phyloP scores from a whole-genome alignment of 2,113 vertebrate genomes.

The Albula goreensis region DNA sequence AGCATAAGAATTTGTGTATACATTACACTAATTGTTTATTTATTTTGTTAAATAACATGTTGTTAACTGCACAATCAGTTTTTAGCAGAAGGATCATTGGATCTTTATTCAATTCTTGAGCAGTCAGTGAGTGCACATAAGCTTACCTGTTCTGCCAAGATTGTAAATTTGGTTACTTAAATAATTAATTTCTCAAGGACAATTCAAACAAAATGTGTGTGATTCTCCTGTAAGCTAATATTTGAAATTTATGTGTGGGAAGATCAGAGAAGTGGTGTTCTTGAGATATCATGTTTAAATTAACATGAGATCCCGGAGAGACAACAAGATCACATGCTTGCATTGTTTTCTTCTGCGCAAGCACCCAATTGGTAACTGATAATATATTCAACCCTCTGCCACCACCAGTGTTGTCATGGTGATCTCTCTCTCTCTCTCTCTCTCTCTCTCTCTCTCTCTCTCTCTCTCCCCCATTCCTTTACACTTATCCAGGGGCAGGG shows the following conservation, averaged over 20 bases:
- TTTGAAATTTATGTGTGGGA: not conserved
- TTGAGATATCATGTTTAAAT: not conserved
- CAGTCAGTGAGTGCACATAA: no score
- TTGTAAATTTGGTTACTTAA: not conserved
- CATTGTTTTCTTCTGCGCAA: not conserved
- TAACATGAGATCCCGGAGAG: not conserved
- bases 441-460: not conserved
- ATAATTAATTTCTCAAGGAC: not conserved
- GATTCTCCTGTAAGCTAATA: not conserved
- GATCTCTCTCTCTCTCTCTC: not conserved
- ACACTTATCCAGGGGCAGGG: not conserved
- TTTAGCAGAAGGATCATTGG: not conserved
- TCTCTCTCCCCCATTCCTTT: not conserved
- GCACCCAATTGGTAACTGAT: not conserved
- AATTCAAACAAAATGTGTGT: not conserved
- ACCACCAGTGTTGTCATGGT: not conserved
- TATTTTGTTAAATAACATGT: no score
- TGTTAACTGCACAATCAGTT: no score
- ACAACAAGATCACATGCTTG: not conserved
- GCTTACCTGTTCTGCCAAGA: no score
- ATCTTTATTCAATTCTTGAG: not conserved
- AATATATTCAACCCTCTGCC: not conserved
- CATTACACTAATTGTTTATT: no score
- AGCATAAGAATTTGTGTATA: no score
- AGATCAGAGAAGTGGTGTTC: not conserved